Conservation (phyloP, 37 sponge, comb jelly and placozoan genomes). For the Dysidea cf. avara region DNA sequence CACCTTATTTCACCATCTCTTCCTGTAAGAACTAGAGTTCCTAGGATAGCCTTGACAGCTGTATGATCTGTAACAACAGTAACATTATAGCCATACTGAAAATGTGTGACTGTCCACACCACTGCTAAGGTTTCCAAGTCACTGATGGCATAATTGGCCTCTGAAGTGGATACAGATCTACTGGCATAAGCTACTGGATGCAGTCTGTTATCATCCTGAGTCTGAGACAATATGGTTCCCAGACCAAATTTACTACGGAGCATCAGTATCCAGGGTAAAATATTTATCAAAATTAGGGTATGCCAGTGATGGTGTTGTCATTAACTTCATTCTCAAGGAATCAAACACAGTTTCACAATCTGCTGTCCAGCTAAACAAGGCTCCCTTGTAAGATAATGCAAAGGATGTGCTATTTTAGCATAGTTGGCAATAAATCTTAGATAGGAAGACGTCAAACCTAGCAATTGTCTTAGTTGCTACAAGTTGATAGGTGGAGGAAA, state of each 20-base stretch:
- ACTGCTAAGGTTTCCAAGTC: slow-evolving; percentile 49
- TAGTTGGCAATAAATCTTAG: slow-evolving; percentile 19
- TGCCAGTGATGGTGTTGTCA: slow-evolving; percentile 26
- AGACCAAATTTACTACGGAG: slow-evolving; percentile 53
- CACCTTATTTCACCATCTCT: slow-evolving; percentile 37
- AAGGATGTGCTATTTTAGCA: slow-evolving; percentile 24
- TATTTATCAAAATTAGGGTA: slow-evolving; percentile 27
- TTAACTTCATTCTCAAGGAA: slow-evolving; percentile 15
- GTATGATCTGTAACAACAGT: slow-evolving; percentile 41
- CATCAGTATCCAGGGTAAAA: slow-evolving; percentile 58
- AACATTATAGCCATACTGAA: slow-evolving; percentile 15
- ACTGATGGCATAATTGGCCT: slow-evolving; percentile 26
- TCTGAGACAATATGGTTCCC: slow-evolving; percentile 49
- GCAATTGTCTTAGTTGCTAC: slow-evolving; percentile 10
- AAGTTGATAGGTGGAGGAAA: slow-evolving; percentile 23
- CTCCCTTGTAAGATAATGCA: slow-evolving; percentile 22
- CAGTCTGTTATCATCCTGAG: slow-evolving; percentile 11
- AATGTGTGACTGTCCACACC: slow-evolving; percentile 29
- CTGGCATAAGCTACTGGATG: slow-evolving; percentile 34
- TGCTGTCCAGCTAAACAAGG: slow-evolving; percentile 20
- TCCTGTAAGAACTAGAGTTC: slow-evolving; percentile 4
- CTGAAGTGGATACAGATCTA: neutral
- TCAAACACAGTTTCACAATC: slow-evolving; percentile 34
- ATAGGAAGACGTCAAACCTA: slow-evolving; percentile 24
- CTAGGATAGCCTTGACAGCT: slow-evolving; percentile 22